Evolutionary conservation across 2,888 invertebrate species (phyloP), one percentile per base, ranked within the genome.

Genomic region (Panorpa germanica): DNA sequence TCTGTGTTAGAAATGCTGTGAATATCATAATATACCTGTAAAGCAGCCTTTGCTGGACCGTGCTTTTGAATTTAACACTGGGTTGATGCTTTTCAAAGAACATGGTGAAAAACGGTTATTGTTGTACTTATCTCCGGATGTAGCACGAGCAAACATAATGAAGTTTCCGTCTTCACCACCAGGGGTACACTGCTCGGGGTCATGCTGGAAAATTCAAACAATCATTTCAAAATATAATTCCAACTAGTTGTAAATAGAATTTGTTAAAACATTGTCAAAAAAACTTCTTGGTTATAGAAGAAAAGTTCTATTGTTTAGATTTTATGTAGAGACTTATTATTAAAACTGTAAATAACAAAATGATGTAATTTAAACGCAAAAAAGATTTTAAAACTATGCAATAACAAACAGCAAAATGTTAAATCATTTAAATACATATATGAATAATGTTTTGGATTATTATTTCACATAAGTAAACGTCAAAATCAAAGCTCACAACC

Each of bases 71-170:
- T 85, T 86, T 36, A 93, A 65, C 26, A 93, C 88, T 0, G 85
- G 83, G 53, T 85, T 82, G 47, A 93, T 91, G 43, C 83, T 80
- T 48, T 80, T 76, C 36, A 90, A 62, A 38, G 91, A 91, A 57
- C 96, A 96, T 1, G 81, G 78, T 1, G 90, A 91, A 58, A 98
- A 98, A 48, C 85, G 78, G 58, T 93, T 93, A 59, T 98, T 98
- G 62, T 98, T 96, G 52, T 76, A 78, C 48, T 91, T 82, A 57
- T 96, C 95, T 23, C 98, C 96, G 43, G 91, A 91, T 31, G 96
- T 98, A 19, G 96, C 96, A 39, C 95, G 73, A 13, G 95, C 91
- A 57, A 95, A 98, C 98, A 98, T 98, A 48, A 98, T 96, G 59
- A 80, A 98, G 63, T 98, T 98, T 24, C 98, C 98, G 52, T 86